A percentile compares a stretch with the other conserved stretches of the same genome.
Conservation (phyloP, 2,797 vertebrate species). For the Chiloscyllium punctatum region DNA sequence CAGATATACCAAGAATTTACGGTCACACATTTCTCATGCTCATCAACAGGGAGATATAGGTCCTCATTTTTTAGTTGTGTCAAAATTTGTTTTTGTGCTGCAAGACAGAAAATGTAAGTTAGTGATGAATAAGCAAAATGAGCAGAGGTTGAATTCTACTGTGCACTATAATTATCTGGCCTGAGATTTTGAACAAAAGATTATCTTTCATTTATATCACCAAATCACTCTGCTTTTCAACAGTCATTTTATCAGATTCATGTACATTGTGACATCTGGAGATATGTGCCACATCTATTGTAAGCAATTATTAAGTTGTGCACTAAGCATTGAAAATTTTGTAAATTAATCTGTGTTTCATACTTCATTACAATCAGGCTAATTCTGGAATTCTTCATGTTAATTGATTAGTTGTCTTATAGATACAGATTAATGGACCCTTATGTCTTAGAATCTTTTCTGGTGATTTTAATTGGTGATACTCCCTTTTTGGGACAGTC, state of each 20-base stretch:
- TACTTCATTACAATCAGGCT: constrained; percentile 75
- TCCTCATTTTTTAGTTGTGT: neutral
- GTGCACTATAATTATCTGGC: neutral
- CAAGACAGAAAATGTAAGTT: neutral
- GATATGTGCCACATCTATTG: constrained; percentile 20
- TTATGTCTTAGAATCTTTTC: constrained; percentile 65
- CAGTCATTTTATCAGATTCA: constrained; percentile 29
- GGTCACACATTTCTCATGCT: neutral
- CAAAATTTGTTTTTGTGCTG: neutral
- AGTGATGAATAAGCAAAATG: neutral
- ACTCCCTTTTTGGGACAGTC: neutral
- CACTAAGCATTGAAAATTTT: constrained; percentile 65
- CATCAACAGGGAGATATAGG: neutral
- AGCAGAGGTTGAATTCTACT: constrained; percentile 16
- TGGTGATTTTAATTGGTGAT: constrained; percentile 39
- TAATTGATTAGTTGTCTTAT: constrained; percentile 72
- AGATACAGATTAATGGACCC: constrained; percentile 66
- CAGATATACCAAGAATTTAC: neutral
- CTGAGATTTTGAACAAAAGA: neutral
- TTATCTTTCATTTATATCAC: constrained; percentile 12
- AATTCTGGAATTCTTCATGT: constrained; percentile 75
- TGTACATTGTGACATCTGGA: constrained; percentile 23
- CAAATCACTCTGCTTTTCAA: constrained; percentile 5
- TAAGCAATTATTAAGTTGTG: constrained; percentile 55
- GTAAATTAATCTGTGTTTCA: constrained; percentile 77